Evolutionary conservation across 2,797 vertebrate genomes (phyloP).

Genomic region (Sebastolobus alascanus): DNA sequence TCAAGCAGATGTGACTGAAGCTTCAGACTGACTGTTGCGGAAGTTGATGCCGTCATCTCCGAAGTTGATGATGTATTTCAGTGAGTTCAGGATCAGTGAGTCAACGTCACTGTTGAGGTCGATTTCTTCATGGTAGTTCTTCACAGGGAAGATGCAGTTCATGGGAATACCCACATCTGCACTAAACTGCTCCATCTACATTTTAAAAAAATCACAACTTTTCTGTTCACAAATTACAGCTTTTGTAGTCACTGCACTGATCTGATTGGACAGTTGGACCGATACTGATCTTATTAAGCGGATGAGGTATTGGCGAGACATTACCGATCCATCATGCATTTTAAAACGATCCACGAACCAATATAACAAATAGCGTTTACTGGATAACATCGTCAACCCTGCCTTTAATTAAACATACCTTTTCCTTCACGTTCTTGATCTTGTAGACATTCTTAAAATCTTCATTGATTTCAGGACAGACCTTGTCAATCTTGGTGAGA

Average conservation of each 20-base stretch:
- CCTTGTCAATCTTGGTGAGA: slow-evolving; percentile 20
- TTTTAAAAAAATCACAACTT: background rate
- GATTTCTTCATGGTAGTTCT: background rate
- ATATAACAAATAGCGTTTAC: no score
- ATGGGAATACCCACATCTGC: background rate
- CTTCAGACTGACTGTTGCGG: background rate
- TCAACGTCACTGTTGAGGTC: rapidly evolving
- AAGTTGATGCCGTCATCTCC: background rate
- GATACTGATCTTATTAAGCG: no score
- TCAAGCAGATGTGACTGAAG: background rate
- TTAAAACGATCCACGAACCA: no score
- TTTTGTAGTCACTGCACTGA: no score
- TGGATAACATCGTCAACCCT: no score
- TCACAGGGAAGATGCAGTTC: slow-evolving; percentile 21
- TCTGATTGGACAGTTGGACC: no score
- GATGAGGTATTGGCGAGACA: no score
- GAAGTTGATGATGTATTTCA: background rate
- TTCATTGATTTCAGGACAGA: background rate
- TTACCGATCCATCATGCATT: no score
- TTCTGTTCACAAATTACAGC: no score
- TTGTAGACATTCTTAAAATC: background rate
- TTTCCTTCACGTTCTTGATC: rapidly evolving
- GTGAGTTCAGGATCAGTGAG: background rate
- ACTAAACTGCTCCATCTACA: slow-evolving; percentile 9
- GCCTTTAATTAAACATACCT: slow-evolving; percentile 3